Base-by-base conservation (phyloP, 2,113 vertebrate genomes). In the Antigone vipio region DNA sequence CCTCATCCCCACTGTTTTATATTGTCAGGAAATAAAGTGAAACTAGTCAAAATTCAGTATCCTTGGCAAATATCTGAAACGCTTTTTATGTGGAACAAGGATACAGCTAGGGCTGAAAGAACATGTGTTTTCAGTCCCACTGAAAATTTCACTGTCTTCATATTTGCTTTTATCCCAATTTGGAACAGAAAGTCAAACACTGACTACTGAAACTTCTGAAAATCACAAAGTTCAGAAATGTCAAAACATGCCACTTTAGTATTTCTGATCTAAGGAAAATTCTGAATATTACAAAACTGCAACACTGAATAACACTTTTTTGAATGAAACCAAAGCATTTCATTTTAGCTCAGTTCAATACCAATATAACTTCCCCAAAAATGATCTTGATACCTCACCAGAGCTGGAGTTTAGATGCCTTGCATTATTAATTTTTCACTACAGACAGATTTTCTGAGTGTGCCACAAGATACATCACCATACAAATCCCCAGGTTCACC, bases 61-160 rank as follows among this genome's bases (percentile, higher is more conserved):
- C 75, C 64, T 62, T 85, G 72, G 85, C 20, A 93, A 96, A 89
- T 94, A 92, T 66, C 73, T 92, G 73, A 89, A 93, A 95, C 69
- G 69, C 80, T 91, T 97, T 92, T 96, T 76, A 97, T 91, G 91
- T 91, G 84, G 74, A 95, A 76, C 1, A 24, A 85, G 80, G 62
- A 92, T 72, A 87, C 14, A 92, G 40, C 38, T 92, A 87, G 77
- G 69, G 32, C 77, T 95, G 83, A 81, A 90, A 85, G 83, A 93
- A 96, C 94, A 97, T 93, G 80, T 96, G 94, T 93, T 96, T 97
- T 89, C 86, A 95, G 94, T 94, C 86, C 91, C 91, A 73, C 83
- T 87, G 97, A 96, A 97, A 96, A 95, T 96, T 91, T 93, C 80
- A 82, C 69, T 91, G 83, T 93, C 83, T 94, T 96, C 88, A n/a